phyloP scores from a whole-genome alignment of 2,888 invertebrate genomes.

The Diogma glabrata region DNA sequence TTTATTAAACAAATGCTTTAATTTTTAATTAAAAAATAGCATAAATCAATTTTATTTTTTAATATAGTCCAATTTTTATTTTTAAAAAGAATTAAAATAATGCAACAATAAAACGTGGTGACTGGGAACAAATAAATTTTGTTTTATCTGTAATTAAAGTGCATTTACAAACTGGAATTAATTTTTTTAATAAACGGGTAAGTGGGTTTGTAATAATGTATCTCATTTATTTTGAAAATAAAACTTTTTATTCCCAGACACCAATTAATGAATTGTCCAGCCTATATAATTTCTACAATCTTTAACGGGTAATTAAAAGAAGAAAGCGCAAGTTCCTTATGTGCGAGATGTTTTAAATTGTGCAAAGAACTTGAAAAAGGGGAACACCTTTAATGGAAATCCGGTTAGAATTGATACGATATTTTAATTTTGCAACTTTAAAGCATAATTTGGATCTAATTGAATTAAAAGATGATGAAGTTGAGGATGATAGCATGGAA shows the following conservation, averaged over 20 bases:
- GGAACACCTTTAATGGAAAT: slow-evolving; percentile 41
- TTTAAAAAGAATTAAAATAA: background rate
- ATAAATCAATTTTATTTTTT: background rate
- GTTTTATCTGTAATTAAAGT: background rate
- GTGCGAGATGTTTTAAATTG: slow-evolving; percentile 54
- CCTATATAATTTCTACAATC: slow-evolving; percentile 18
- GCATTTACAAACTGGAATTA: background rate
- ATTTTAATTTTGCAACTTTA: slow-evolving; percentile 37
- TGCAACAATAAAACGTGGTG: background rate
- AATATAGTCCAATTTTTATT: background rate
- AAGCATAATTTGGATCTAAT: slow-evolving; percentile 19
- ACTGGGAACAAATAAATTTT: background rate
- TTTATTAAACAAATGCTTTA: no score
- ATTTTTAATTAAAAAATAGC: no score
- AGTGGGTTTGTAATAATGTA: background rate
- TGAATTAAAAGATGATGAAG: slow-evolving; percentile 18
- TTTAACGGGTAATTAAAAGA: slow-evolving; percentile 34
- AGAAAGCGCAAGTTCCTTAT: slow-evolving; percentile 43
- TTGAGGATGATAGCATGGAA: slow-evolving; percentile 21
- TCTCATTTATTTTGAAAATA: background rate
- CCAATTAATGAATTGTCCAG: slow-evolving; percentile 3
- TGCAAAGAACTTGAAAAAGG: slow-evolving; percentile 51
- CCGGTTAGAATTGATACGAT: slow-evolving; percentile 40
- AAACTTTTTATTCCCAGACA: background rate
- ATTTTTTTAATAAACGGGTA: background rate